Base-by-base conservation (phyloP, 1,140 invertebrate genomes). In the Ceratitis capitata region DNA sequence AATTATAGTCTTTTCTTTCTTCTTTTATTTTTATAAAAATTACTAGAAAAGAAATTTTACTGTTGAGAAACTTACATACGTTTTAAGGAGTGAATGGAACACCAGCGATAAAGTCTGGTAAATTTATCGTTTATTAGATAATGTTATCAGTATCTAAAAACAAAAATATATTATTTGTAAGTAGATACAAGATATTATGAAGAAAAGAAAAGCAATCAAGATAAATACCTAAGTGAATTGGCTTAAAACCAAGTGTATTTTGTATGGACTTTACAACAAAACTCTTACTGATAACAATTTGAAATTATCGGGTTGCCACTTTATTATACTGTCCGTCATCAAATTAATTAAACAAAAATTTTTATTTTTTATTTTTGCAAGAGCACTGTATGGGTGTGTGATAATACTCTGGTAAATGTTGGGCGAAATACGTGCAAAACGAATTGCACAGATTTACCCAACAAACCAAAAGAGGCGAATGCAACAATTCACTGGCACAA, bases 121-220 rank as follows among this genome's bases (percentile, higher is more conserved):
- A 78, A n/a, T 78, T 78, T 78, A 78, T 78, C 35, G 39, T 32
- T 78, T 64, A 45, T 10, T 32, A 45, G 69, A 78, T 78, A 78
- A 19, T 35, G 69, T 39, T 78, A 78, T 78, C 69, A 78, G 69
- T 78, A 23, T 78, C n/a, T n/a, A 23, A n/a, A n/a, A n/a, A n/a
- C n/a, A n/a, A n/a, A n/a, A 42, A 45, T 78, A 69, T 39, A 69
- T 39, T n/a, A 69, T 45, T 10, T 78, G 39, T 78, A 45, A 78
- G n/a, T 23, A 78, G 69, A 78, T 78, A 78, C 42, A 78, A 42
- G 1, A n/a, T n/a, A n/a, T 45, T 45, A 39, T 12, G n/a, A 78
- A 78, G 35, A 23, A 78, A 45, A 7, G n/a, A 45, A 26, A 1
- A 45, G n/a, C 16, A 42, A 45, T 45, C 10, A 26, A 78, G 45